Base-by-base conservation (phyloP, 2,888 invertebrate genomes). In the Oligia fasciuncula region DNA sequence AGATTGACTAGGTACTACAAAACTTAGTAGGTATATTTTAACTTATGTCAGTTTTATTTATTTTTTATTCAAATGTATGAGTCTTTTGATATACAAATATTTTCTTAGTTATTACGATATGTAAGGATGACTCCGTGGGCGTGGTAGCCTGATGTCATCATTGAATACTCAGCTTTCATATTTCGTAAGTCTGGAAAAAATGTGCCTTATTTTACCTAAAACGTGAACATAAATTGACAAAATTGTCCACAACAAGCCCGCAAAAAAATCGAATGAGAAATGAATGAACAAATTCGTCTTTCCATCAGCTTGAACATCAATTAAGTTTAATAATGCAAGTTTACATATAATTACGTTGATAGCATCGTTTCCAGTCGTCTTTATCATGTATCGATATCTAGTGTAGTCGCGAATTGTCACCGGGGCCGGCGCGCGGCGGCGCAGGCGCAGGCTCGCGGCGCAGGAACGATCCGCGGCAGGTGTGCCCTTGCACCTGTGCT, bases 401-500 rank as follows among this genome's bases (percentile, higher is more conserved):
- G 81, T 77, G 81, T 84, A 87, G 86, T 91, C 85, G 90, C 92
- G 89, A 90, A 92, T 91, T 89, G 92, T 91, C 90, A 89, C 81
- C 75, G 84, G 66, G 81, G 73, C 40, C 73, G 63, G 62, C 66
- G 46, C 66, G 46, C 83, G 3, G 35, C 35, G 35, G 35, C 35
- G 35, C 35, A 69, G 76, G 43, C 49, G 57, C 76, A 66, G 76
- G 70, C 79, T 78, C 72, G 67, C 63, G 67, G 71, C 49, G 51
- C 57, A 63, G 78, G 79, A 73, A 70, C 67, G 76, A 82, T 84
- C 77, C 81, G 82, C 85, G 93, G 94, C 96, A 96, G 96, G 95
- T 96, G 96, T 91, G 87, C 88, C 82, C 88, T 91, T 89, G 92
- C 96, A 96, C 96, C 96, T 96, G 96, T 95, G 92, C 87, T 69